Evolutionary conservation across 2,888 invertebrate genomes (phyloP).

Genomic region (Volucella bombylans): DNA sequence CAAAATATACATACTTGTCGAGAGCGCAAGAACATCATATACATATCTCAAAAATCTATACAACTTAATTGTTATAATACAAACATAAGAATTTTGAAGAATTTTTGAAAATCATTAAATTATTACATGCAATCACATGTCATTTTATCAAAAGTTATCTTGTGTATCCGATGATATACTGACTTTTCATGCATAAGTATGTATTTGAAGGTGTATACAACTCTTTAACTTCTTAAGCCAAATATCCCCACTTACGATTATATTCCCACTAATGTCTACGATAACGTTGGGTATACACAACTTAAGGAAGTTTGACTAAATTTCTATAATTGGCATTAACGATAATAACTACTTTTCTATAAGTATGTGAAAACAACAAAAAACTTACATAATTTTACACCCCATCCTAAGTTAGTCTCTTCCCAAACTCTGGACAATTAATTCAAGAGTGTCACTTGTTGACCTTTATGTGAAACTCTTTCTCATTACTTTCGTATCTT

Average conservation of each 20-base stretch:
- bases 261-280: background rate
- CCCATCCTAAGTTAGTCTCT: slow-evolving; percentile 30
- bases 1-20: too few species aligned
- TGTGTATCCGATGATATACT: slow-evolving; percentile 8
- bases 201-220: too few species aligned
- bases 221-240: too few species aligned
- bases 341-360: slow-evolving; percentile 11
- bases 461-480: slow-evolving; percentile 50
- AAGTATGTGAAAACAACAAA: background rate
- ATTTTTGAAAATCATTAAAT: background rate
- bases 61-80: too few species aligned
- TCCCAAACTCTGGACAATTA: background rate
- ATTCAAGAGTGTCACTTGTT: slow-evolving; percentile 54
- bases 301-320: slow-evolving; percentile 1
- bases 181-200: background rate
- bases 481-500: background rate
- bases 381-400: slow-evolving; percentile 53
- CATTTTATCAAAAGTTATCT: background rate
- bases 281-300: slow-evolving; percentile 1
- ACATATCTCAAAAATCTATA: too few species aligned
- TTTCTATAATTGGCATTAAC: background rate
- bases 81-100: background rate
- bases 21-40: too few species aligned
- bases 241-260: too few species aligned
- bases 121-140: slow-evolving; percentile 19